Evolutionary conservation across 2,888 invertebrate genomes (phyloP).

Genomic region (Parnassius mnemosyne): DNA sequence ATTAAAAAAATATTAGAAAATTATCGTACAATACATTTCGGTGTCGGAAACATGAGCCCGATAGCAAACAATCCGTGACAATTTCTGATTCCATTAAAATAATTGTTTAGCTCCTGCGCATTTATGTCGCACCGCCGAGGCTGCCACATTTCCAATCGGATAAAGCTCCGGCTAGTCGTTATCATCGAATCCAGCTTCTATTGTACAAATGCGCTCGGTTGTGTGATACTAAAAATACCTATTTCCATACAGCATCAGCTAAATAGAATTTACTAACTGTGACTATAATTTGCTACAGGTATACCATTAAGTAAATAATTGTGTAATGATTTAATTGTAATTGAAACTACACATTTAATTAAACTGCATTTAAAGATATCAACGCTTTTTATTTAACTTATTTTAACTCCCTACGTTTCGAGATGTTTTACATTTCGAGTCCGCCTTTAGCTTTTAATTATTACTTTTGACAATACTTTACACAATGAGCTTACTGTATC

Average conservation of each 20-base stretch:
- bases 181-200: conserved; percentile 26
- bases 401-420: no score
- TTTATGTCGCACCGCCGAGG: conserved; percentile 23
- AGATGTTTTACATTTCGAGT: no score
- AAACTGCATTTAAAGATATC: no score
- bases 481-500: no score
- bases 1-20: no score
- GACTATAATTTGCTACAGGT: no score
- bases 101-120: conserved; percentile 25
- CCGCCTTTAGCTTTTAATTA: no score
- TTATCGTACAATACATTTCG: not conserved
- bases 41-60: not conserved
- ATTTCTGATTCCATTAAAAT: conserved; percentile 27
- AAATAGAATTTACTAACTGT: conserved; percentile 20
- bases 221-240: conserved; percentile 25
- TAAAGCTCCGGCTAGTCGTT: conserved; percentile 26
- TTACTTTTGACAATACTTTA: no score
- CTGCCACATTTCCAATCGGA: conserved; percentile 27
- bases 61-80: conserved; percentile 21
- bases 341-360: no score
- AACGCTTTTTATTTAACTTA: no score
- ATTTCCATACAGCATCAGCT: conserved; percentile 25
- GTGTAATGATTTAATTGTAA: no score
- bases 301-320: no score
- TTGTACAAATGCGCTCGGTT: conserved; percentile 24